Evolutionary conservation across 2,888 invertebrate genomes (phyloP), one percentile per base, ranked within the genome.

Genomic region (Spilarctia lutea): DNA sequence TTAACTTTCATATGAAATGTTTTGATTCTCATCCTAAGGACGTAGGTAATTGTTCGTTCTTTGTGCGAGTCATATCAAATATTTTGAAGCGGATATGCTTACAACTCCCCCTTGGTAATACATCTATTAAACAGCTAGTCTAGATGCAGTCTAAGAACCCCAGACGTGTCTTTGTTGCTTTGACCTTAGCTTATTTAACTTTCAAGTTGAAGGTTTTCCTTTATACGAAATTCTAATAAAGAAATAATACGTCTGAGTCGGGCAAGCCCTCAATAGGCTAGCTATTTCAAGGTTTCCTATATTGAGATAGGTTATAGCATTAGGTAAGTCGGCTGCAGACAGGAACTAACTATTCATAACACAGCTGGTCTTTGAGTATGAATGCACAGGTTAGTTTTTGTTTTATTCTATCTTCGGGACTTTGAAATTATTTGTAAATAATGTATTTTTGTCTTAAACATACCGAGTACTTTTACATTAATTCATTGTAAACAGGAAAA

Each of bases 251-350:
- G 92, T 93, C 91, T 93, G 92, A 89, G 77, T 80, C 84, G 88
- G 91, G 91, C 90, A 91, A 88, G 82, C 87, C 88, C 89, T 92
- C 87, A 91, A 93, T 93, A 88, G 90, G 83, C 85, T 84, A 90
- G 88, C 92, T 92, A 91, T 92, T 93, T 92, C 91, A 79, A 92
- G 89, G 90, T 88, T 89, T 90, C 91, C 87, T 92, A 89, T 85
- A 93, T 94, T 94, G 94, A 94, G 94, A 94, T 94, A 94, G 95
- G 94, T 94, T 94, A 92, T 89, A 91, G 89, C 89, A 88, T 90
- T 88, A 85, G 89, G 89, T 91, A 89, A 91, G 83, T 88, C 87
- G 87, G 86, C 84, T 88, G 82, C 84, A 88, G 82, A 74, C 79
- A 70, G 80, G 79, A 78, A 81, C 90, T 89, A 77, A 81, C 90